Percentiles rank a stretch among this genome's conserved stretches.
Evolutionary conservation across 2,113 vertebrate genomes (phyloP).

Genomic region (Macquaria ambigua): DNA sequence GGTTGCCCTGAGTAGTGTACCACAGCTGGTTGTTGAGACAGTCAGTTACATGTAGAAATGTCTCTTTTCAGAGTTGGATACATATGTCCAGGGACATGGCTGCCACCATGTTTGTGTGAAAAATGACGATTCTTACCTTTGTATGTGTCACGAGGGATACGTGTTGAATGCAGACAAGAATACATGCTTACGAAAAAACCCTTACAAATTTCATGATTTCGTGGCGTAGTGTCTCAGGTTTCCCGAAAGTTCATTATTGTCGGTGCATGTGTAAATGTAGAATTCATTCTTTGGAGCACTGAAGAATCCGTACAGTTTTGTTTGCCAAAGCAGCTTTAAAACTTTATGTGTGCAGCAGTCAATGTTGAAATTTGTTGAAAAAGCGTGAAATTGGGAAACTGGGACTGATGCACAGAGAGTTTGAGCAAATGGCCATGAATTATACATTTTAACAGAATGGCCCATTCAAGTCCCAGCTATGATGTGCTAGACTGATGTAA

Average conservation of each 20-base stretch:
- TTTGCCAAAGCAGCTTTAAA: too few species aligned
- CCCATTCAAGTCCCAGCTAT: not conserved
- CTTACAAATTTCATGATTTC: not conserved
- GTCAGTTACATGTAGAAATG: constrained; percentile 15
- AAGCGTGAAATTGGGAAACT: not conserved
- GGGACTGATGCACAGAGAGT: not conserved
- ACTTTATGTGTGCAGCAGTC: too few species aligned
- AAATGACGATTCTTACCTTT: constrained; percentile 69
- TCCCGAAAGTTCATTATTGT: too few species aligned
- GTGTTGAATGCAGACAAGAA: constrained; percentile 83
- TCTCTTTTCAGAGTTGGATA: constrained; percentile 74
- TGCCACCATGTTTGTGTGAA: constrained; percentile 86
- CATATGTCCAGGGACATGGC: constrained; percentile 79
- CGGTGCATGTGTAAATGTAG: too few species aligned
- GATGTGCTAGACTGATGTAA: not conserved
- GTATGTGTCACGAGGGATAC: constrained; percentile 83
- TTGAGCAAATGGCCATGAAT: not conserved
- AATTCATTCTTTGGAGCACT: too few species aligned
- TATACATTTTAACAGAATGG: not conserved
- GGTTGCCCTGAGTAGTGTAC: not conserved
- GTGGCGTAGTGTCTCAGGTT: too few species aligned
- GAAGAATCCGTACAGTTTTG: too few species aligned
- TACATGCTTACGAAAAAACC: constrained; percentile 76
- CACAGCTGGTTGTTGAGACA: not conserved
- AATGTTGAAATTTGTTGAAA: not conserved